These are phyloP conservation scores for Apocrypta bakeri DNA, from an alignment of 1,140 invertebrate species.

Conservation along the genomic window DNA sequence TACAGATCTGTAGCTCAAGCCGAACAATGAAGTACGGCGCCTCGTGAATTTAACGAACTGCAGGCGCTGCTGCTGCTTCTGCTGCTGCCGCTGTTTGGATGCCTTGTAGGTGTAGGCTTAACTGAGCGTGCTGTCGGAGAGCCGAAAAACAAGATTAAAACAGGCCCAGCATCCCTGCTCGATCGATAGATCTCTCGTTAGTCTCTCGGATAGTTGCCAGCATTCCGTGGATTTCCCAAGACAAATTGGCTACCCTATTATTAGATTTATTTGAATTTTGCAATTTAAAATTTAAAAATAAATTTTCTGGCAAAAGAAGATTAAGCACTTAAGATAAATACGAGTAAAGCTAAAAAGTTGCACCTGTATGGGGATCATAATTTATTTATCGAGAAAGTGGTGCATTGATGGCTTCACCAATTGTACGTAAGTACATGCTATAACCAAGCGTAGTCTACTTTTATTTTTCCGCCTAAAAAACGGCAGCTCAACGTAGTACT, in stretches of 20 bases:
- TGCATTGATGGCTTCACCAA: not conserved
- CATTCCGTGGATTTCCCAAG: not conserved
- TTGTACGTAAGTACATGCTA: conserved; percentile 12
- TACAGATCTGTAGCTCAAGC: not conserved
- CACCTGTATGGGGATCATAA: not conserved
- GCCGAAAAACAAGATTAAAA: conserved; percentile 14
- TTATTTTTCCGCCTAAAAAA: too few relatives aligned
- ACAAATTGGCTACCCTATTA: not conserved
- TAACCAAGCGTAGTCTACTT: conserved; percentile 19
- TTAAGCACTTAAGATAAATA: too few relatives aligned
- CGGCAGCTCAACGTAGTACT: too few relatives aligned
- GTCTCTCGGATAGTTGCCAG: not conserved
- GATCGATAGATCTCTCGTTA: conserved; percentile 3
- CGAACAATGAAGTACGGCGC: conserved; percentile 27
- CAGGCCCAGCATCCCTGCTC: not conserved
- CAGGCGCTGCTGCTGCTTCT: not conserved
- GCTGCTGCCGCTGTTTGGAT: not conserved
- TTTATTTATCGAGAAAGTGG: conserved; percentile 40
- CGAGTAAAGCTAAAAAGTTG: not conserved
- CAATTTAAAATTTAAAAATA: too few relatives aligned
- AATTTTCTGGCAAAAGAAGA: too few relatives aligned
- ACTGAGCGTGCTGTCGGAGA: not conserved
- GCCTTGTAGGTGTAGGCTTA: not conserved
- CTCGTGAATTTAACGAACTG: conserved; percentile 33
- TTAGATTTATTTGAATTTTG: not conserved